Conservation (phyloP, 2,113 vertebrate genomes). For the Ornithorhynchus anatinus region DNA sequence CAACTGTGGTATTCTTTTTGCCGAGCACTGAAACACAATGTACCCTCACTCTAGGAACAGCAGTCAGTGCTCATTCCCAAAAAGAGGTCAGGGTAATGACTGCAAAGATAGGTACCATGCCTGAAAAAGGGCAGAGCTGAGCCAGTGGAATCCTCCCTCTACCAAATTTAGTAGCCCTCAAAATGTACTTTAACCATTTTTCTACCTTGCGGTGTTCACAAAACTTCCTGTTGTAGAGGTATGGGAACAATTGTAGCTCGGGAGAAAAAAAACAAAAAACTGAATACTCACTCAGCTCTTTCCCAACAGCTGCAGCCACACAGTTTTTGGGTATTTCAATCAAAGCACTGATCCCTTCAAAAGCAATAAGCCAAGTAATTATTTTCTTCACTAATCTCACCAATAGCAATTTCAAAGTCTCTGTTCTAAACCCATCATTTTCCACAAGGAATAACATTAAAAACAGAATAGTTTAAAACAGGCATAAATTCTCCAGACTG, state of each 20-base stretch:
- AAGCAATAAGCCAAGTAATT: conserved; percentile 14
- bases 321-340: conserved; percentile 89
- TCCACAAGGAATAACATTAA: neutral
- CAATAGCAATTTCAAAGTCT: conserved; percentile 3
- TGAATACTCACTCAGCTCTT: conserved; percentile 83
- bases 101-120: no score
- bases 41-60: no score
- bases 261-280: neutral
- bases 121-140: no score
- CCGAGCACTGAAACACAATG: no score
- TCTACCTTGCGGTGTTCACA: no score
- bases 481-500: neutral
- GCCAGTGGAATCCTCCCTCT: no score
- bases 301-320: conserved; percentile 88
- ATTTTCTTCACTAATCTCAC: conserved; percentile 8
- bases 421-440: neutral
- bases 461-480: neutral
- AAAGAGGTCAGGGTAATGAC: no score
- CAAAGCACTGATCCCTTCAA: conserved; percentile 83
- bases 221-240: no score
- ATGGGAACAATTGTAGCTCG: neutral
- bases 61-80: no score
- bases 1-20: no score
- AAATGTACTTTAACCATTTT: no score
- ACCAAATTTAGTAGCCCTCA: no score